A percentile compares a stretch with the other conserved stretches of the same genome.
Evolutionary conservation across 2,797 vertebrate genomes (phyloP).

Genomic region (Rhinoraja longicauda): DNA sequence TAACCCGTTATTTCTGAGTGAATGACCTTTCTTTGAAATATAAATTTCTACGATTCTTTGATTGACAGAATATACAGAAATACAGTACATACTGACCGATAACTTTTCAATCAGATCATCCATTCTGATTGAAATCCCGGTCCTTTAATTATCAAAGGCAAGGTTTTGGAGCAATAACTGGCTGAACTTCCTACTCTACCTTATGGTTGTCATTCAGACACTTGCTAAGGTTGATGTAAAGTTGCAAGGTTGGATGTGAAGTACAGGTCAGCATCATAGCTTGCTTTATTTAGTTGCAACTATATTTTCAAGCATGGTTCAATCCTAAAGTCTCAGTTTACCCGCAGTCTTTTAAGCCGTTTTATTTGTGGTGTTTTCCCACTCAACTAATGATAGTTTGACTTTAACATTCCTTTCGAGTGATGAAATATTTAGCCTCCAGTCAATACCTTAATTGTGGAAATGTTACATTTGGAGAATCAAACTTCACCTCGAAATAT

Average conservation of each 20-base stretch:
- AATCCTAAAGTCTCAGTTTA: background rate
- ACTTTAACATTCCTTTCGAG: background rate
- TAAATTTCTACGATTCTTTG: no score
- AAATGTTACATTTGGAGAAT: background rate
- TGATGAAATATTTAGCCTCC: background rate
- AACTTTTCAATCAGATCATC: background rate
- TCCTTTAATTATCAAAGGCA: background rate
- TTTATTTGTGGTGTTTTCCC: background rate
- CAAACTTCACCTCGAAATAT: background rate
- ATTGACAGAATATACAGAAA: background rate
- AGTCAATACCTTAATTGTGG: background rate
- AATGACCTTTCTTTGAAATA: no score
- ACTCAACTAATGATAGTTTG: background rate
- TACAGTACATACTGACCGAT: background rate
- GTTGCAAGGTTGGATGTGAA: no score
- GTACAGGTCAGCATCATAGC: no score
- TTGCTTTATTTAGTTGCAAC: no score
- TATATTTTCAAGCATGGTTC: background rate
- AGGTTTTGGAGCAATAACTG: background rate
- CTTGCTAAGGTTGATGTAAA: no score
- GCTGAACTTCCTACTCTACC: background rate
- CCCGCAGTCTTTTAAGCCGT: background rate
- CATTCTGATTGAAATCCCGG: background rate
- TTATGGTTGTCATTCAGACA: no score
- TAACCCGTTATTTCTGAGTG: no score